Conservation (phyloP, 2,888 invertebrate genomes). For the Trichogramma evanescens region DNA sequence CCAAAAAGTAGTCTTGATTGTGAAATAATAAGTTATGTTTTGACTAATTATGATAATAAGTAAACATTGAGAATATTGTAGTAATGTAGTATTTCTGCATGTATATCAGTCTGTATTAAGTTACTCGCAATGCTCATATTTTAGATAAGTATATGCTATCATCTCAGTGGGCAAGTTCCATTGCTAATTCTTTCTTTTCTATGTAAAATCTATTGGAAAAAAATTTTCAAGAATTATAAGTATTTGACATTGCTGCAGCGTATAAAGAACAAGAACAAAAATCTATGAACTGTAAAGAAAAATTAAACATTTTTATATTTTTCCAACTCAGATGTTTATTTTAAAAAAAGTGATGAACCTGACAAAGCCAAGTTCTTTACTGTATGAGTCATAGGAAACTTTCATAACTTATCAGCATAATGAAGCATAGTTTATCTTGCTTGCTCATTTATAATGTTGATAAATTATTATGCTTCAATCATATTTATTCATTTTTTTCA, state of each 20-base stretch:
- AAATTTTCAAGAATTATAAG: no score
- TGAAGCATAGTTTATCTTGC: no score
- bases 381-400: background rate
- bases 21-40: conserved; percentile 6
- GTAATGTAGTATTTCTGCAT: conserved; percentile 3
- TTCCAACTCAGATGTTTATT: background rate
- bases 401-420: background rate
- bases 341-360: conserved; percentile 18
- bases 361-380: conserved; percentile 5
- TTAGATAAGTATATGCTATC: conserved; percentile 5
- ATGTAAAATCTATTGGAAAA: no score
- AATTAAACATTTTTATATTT: background rate
- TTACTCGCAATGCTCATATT: conserved; percentile 2
- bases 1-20: background rate
- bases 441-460: no score
- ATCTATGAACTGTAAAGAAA: background rate
- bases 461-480: background rate
- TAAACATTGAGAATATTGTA: background rate
- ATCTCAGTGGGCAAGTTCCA: conserved; percentile 1
- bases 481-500: background rate
- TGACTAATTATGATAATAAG: conserved; percentile 13
- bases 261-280: no score
- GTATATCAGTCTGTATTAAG: conserved; percentile 10
- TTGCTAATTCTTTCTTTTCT: background rate
- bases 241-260: no score